These are phyloP conservation scores for Dexiosoma caninum DNA, from an alignment of 2,888 invertebrate genomes.

Conservation along the genomic window DNA sequence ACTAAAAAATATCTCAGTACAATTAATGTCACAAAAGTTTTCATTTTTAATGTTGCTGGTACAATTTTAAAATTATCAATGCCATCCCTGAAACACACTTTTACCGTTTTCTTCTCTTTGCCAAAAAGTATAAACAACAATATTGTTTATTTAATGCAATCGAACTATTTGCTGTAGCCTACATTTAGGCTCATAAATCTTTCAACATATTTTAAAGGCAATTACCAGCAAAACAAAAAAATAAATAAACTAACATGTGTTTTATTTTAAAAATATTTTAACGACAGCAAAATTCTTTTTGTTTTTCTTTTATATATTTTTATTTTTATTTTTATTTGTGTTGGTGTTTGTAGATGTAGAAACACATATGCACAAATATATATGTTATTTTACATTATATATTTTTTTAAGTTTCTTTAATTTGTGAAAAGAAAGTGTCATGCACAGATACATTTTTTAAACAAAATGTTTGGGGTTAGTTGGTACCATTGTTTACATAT, in stretches of 20 bases:
- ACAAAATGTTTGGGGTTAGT: not conserved
- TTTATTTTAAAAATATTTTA: not conserved
- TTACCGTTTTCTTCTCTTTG: too few relatives aligned
- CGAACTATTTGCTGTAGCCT: not conserved
- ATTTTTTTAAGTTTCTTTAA: not conserved
- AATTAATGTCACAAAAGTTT: too few relatives aligned
- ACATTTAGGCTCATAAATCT: constrained; percentile 1
- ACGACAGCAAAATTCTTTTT: not conserved
- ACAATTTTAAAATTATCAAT: too few relatives aligned
- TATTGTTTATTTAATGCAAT: not conserved
- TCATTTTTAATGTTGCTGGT: too few relatives aligned
- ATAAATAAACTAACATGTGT: not conserved
- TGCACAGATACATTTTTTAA: not conserved
- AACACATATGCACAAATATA: not conserved
- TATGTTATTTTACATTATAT: not conserved
- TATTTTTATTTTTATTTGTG: too few relatives aligned
- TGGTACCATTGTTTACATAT: too few relatives aligned
- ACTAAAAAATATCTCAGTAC: too few relatives aligned
- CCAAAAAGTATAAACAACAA: too few relatives aligned
- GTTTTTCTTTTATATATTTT: not conserved
- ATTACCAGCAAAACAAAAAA: not conserved
- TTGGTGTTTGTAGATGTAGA: too few relatives aligned
- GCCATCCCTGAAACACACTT: too few relatives aligned
- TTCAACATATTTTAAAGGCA: not conserved
- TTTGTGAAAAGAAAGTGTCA: not conserved